Evolutionary conservation across 35 echinoderm and acorn worm species (phyloP).

Genomic region (Amphiura filiformis): DNA sequence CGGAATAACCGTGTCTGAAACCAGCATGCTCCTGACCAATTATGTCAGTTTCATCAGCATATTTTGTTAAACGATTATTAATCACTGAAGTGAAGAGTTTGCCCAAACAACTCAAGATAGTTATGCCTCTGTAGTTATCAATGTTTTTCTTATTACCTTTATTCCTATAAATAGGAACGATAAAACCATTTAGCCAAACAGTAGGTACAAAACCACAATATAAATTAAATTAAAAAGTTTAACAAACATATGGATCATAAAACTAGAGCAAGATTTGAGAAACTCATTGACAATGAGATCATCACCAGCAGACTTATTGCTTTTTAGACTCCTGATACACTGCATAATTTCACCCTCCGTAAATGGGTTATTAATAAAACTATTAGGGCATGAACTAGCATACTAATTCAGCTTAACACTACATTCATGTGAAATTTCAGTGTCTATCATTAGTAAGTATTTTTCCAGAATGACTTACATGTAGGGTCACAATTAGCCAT

Average conservation of each 20-base stretch:
- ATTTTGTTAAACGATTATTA: not conserved
- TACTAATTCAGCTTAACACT: not conserved
- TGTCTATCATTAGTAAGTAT: not conserved
- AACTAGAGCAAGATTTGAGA: not conserved
- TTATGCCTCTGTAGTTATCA: not conserved
- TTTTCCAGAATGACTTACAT: not conserved
- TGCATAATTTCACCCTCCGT: not conserved
- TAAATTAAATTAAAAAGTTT: not conserved
- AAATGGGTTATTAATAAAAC: not conserved
- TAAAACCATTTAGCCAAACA: not conserved
- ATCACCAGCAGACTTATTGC: not conserved
- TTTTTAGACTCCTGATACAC: not conserved
- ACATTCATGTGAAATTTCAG: not conserved
- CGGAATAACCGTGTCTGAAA: not conserved
- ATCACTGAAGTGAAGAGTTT: not conserved
- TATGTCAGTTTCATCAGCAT: not conserved
- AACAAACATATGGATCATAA: not conserved
- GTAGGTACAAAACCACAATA: not conserved
- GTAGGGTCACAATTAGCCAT: not conserved
- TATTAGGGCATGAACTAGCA: not conserved
- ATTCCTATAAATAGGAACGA: not conserved
- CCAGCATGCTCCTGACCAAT: not conserved
- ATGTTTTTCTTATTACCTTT: not conserved
- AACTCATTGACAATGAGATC: not conserved
- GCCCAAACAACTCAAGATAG: not conserved